Conservation (phyloP, 1,140 invertebrate species). For the Lithobius niger region DNA sequence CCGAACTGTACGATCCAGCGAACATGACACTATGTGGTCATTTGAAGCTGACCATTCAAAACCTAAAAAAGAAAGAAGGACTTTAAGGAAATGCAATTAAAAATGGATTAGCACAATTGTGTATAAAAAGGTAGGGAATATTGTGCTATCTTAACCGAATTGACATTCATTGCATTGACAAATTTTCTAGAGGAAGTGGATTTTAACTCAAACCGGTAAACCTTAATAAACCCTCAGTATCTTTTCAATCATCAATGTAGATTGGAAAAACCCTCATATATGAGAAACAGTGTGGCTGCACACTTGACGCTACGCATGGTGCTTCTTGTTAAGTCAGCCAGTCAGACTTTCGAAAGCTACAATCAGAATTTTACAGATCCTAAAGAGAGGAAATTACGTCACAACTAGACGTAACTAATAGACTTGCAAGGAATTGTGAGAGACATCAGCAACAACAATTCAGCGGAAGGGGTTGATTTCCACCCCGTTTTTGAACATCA, state of each 20-base stretch:
- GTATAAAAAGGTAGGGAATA: background rate
- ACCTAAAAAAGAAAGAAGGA: conserved; percentile 31
- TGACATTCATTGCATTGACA: background rate
- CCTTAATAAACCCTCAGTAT: background rate
- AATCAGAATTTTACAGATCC: too few species aligned
- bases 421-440: too few species aligned
- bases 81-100: conserved; percentile 3
- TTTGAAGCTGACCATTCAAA: conserved; percentile 78
- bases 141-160: background rate
- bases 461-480: too few species aligned
- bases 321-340: too few species aligned
- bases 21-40: conserved; percentile 65
- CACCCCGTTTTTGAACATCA: too few species aligned
- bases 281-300: background rate
- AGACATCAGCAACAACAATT: too few species aligned
- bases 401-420: too few species aligned
- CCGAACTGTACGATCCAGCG: conserved; percentile 55
- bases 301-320: too few species aligned
- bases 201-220: background rate
- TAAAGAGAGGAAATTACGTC: too few species aligned
- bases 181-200: background rate
- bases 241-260: background rate
- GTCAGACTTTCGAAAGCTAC: too few species aligned
- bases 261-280: background rate
- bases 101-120: background rate